Evolutionary conservation across 2,888 invertebrate species (phyloP).

Genomic region (Myathropa florea): DNA sequence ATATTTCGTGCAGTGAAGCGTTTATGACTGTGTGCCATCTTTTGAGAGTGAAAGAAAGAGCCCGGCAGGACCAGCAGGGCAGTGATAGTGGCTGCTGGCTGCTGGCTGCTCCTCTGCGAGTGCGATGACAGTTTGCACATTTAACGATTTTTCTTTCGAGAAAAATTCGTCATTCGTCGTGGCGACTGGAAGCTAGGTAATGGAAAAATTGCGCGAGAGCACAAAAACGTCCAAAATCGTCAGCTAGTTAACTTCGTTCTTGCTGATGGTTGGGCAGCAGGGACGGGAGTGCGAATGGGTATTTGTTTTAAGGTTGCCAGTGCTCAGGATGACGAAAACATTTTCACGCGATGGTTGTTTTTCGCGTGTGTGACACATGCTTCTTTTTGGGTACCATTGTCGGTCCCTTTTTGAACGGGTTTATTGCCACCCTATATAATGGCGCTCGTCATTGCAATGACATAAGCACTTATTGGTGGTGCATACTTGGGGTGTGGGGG

Average conservation of each 20-base stretch:
- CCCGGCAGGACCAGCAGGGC: neutral
- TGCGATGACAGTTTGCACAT: slow-evolving; percentile 65
- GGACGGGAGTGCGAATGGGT: neutral
- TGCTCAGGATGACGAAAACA: slow-evolving; percentile 38
- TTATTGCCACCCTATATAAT: slow-evolving; percentile 8
- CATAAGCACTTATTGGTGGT: neutral
- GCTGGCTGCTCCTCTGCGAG: slow-evolving; percentile 6
- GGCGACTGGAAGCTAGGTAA: neutral
- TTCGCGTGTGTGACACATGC: slow-evolving; percentile 28
- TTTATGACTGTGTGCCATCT: slow-evolving; percentile 51
- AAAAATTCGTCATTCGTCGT: neutral
- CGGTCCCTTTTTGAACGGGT: neutral
- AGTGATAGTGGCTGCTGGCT: neutral
- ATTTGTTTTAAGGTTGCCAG: slow-evolving; percentile 41
- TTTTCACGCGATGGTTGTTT: neutral
- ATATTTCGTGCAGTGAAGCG: slow-evolving; percentile 61
- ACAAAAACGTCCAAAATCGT: neutral
- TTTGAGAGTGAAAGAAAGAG: neutral
- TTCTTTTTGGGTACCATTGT: slow-evolving; percentile 23
- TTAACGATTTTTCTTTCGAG: slow-evolving; percentile 53
- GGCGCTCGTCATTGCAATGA: slow-evolving; percentile 2
- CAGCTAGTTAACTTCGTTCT: slow-evolving; percentile 46
- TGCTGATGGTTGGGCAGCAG: neutral
- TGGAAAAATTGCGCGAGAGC: neutral
- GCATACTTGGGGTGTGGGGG: neutral